Evolutionary conservation across 2,888 invertebrate genomes (phyloP).

Genomic region (Drosophila nr. perissopoda): DNA sequence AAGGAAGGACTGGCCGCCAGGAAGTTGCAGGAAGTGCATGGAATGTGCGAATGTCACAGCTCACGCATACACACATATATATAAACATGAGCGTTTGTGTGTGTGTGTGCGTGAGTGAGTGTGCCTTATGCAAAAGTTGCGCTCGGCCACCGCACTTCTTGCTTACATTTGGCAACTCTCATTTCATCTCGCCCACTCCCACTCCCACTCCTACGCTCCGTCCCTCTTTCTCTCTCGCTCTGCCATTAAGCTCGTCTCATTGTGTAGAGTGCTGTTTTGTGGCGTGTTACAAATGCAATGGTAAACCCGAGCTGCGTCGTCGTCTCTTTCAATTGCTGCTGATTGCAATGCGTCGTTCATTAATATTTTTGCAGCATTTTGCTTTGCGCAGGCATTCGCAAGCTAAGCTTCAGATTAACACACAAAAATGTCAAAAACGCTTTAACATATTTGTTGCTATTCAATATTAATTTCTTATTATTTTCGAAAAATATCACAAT

Average conservation of each 20-base stretch:
- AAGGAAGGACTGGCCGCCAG: constrained; percentile 50
- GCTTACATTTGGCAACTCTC: constrained; percentile 42
- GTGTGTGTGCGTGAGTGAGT: constrained; percentile 6
- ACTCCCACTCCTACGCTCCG: neutral
- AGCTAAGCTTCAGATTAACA: constrained; percentile 32
- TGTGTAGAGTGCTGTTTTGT: constrained; percentile 44
- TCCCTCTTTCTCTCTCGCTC: constrained; percentile 4
- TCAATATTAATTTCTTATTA: neutral
- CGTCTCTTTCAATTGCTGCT: constrained; percentile 47
- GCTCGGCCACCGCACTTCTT: constrained; percentile 3
- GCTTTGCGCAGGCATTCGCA: constrained; percentile 6
- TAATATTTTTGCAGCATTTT: constrained; percentile 33
- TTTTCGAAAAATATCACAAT: neutral
- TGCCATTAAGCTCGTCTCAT: constrained; percentile 32
- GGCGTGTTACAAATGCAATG: constrained; percentile 30
- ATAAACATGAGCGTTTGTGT: neutral
- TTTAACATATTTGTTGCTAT: neutral
- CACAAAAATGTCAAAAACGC: constrained; percentile 4
- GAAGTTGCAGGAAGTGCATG: constrained; percentile 64
- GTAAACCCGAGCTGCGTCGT: constrained; percentile 29
- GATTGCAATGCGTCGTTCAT: constrained; percentile 43
- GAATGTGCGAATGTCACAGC: constrained; percentile 57
- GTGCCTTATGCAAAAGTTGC: neutral
- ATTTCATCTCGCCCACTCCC: constrained; percentile 24
- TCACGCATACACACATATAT: neutral